Evolutionary conservation across 2,113 vertebrate genomes (phyloP).

Genomic region (Lagopus muta): DNA sequence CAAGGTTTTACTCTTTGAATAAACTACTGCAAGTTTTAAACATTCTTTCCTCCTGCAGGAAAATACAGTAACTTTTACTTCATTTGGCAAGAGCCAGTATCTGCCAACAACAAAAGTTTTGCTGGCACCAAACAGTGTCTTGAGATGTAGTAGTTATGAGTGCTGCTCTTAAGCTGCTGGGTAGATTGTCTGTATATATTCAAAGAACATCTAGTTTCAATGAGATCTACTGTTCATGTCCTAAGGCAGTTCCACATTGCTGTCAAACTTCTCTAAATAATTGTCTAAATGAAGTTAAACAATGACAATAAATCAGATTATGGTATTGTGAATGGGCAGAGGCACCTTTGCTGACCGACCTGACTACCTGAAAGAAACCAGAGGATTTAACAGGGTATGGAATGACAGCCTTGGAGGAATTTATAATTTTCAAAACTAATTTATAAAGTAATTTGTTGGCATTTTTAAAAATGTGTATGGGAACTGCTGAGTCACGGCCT

Average conservation of each 20-base stretch:
- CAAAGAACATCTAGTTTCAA: not conserved
- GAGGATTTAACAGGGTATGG: not conserved
- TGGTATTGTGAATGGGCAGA: not conserved
- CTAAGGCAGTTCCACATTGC: not conserved
- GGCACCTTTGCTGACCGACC: not conserved
- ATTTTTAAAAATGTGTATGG: too few relatives aligned
- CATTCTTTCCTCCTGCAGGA: not conserved
- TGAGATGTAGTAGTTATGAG: not conserved
- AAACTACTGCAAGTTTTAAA: not conserved
- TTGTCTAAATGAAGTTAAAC: slow-evolving; percentile 21
- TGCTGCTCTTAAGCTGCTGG: not conserved
- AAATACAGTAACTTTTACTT: not conserved
- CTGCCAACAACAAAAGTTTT: not conserved
- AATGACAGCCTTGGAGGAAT: not conserved
- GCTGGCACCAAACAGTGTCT: not conserved
- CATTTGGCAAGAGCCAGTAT: not conserved
- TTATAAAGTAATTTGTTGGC: not conserved
- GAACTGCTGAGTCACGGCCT: too few relatives aligned
- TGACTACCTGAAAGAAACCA: not conserved
- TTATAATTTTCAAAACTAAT: not conserved
- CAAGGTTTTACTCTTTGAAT: not conserved
- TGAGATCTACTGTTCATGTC: not conserved
- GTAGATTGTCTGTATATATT: not conserved
- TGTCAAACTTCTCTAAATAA: not conserved
- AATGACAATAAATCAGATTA: not conserved